Base-by-base conservation (phyloP, 2,888 invertebrate species). In the Polietes domitor region DNA sequence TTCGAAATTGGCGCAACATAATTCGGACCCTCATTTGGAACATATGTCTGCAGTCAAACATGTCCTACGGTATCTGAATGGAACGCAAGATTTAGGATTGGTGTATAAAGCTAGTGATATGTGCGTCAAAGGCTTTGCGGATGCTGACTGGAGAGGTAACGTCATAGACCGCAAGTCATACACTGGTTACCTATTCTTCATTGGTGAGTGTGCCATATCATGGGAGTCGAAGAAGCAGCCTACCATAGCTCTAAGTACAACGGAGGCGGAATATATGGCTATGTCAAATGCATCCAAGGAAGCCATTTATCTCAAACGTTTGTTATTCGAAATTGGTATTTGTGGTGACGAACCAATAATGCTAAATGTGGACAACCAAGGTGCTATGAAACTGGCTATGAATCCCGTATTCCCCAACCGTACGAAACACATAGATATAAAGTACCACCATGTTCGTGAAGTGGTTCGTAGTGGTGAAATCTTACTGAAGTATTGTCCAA, bases 21-120 rank as follows among this genome's bases (percentile, higher is more conserved):
- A 83, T 70, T 65, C 28, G 24, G 32, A 83, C 19, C 83, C 83
- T 6, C 79, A 80, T 12, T 73, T 65, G n/a, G 83, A 80, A 43
- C 76, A 83, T 58, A 75, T 75, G 28, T 75, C 70, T 12, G 75
- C 77, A 1, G 50, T 50, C 2, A 71, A 71, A 32, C 71, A 71
- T 28, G 2, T 71, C n/a, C 15, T 71, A 50, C 1, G 71, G 4
- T 71, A 71, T 26, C 17, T 71, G 50, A 15, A 10, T 5, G 21
- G 53, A 10, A 71, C 71, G 1, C 50, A 28, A 0, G 17, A 71
- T 71, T 24, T 71, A 2, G n/a, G n/a, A n/a, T n/a, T n/a, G n/a
- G n/a, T n/a, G n/a, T n/a, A n/a, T n/a, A n/a, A n/a, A n/a, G n/a
- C n/a, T n/a, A 61, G 73, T 12, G n/a, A n/a, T n/a, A n/a, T n/a